phyloP scores from a whole-genome alignment of 2,888 invertebrate genomes.

The Agrotis ipsilon region DNA sequence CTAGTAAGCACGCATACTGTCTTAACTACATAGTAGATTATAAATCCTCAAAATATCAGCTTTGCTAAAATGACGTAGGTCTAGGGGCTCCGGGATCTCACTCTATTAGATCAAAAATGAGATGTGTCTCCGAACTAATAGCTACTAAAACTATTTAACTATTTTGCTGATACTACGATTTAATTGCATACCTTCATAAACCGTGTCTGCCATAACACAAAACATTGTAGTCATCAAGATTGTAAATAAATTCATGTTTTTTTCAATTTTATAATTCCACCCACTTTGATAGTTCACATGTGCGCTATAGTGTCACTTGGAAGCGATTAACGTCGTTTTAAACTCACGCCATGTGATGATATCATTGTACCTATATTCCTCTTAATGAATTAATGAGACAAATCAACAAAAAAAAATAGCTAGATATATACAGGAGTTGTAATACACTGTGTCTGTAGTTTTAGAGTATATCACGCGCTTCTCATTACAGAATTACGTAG shows the following conservation, averaged over 20 bases:
- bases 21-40: no score
- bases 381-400: conserved; percentile 81
- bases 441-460: conserved; percentile 67
- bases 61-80: no score
- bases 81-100: no score
- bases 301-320: conserved; percentile 73
- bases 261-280: conserved; percentile 57
- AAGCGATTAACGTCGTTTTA: conserved; percentile 75
- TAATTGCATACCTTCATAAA: conserved; percentile 52
- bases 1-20: no score
- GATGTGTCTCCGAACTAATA: background rate
- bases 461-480: conserved; percentile 81
- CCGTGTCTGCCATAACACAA: conserved; percentile 64
- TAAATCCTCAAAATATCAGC: no score
- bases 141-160: background rate
- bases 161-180: conserved; percentile 1
- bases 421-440: conserved; percentile 62
- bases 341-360: conserved; percentile 77
- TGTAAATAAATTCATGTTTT: conserved; percentile 62
- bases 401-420: conserved; percentile 75
- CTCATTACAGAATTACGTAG: conserved; percentile 69
- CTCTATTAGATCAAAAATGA: background rate
- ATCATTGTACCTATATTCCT: conserved; percentile 76
- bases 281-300: conserved; percentile 73
- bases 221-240: conserved; percentile 63